Evolutionary conservation across 1,140 invertebrate species (phyloP), one percentile per base, ranked within the genome.

Genomic region (Pantala flavescens): DNA sequence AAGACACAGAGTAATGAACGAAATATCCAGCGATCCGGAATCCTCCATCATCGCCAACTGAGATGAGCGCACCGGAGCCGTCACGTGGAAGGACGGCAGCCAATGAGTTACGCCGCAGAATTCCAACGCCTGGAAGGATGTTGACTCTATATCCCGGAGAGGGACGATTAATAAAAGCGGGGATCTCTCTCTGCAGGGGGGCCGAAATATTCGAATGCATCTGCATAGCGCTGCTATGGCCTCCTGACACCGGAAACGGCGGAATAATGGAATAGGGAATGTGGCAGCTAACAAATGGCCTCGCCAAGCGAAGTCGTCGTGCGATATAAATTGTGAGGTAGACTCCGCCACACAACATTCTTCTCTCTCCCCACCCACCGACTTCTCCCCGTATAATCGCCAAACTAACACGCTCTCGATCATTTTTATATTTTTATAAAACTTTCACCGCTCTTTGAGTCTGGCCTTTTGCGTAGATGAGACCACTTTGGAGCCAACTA

Each of bases 251-350:
- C 49, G 49, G 49, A 63, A 63, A 63, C 49, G 49, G 49, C 12
- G 49, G 49, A 63, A 63, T 63, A 63, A 63, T 63, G 49, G 49
- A 63, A 63, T 63, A 63, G 49, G 49, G 49, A 63, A 63, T 63
- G 49, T 63, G 49, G 49, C 49, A 63, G 49, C 49, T 63, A 63
- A 63, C 49, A 63, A 63, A 63, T 63, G 49, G 49, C 16, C 49
- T 16, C n/a, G 16, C 49, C 49, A 19, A 12, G 49, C 49, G 49
- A 63, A 63, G 49, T 63, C 3, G 49, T 63, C 49, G 49, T 63
- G 49, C 49, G 49, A 63, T 63, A 63, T 63, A 63, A 63, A 63
- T 63, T 63, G 49, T 63, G 49, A 63, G 49, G 49, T 63, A 63
- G 49, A 63, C 49, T 63, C 49, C n/a, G 49, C 49, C 49, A 63